Evolutionary conservation across 2,113 vertebrate species (phyloP).

Genomic region (Ptilorrhoa leucosticta): DNA sequence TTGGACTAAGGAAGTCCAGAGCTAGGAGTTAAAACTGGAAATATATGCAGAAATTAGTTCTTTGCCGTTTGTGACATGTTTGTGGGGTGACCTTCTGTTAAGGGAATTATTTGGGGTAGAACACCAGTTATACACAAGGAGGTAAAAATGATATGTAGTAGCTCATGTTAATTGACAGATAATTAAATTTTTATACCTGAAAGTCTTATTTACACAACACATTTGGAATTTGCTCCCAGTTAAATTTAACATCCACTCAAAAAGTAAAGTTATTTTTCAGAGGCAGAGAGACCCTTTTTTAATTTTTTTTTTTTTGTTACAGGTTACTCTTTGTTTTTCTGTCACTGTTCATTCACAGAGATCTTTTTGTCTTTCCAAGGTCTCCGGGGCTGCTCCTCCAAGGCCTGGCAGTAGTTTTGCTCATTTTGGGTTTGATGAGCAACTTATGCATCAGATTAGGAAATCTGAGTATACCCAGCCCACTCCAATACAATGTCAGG

Average conservation of each 20-base stretch:
- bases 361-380: slow-evolving; percentile 74
- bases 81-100: background rate
- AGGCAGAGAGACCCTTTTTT: fast-evolving
- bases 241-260: background rate
- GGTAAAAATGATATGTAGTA: background rate
- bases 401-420: slow-evolving; percentile 95
- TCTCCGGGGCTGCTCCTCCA: slow-evolving; percentile 94
- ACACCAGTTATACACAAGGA: background rate
- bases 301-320: background rate
- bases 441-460: slow-evolving; percentile 96
- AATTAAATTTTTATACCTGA: background rate
- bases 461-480: slow-evolving; percentile 99
- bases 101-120: background rate
- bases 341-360: background rate
- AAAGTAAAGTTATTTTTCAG: background rate
- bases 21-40: background rate
- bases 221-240: background rate
- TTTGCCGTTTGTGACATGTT: background rate
- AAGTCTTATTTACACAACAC: background rate
- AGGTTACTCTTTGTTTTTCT: background rate
- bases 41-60: background rate
- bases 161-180: background rate
- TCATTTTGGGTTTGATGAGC: slow-evolving; percentile 96
- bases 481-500: slow-evolving; percentile 98
- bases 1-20: background rate